Conservation (phyloP, 2,888 invertebrate species). For the Pteria penguin region DNA sequence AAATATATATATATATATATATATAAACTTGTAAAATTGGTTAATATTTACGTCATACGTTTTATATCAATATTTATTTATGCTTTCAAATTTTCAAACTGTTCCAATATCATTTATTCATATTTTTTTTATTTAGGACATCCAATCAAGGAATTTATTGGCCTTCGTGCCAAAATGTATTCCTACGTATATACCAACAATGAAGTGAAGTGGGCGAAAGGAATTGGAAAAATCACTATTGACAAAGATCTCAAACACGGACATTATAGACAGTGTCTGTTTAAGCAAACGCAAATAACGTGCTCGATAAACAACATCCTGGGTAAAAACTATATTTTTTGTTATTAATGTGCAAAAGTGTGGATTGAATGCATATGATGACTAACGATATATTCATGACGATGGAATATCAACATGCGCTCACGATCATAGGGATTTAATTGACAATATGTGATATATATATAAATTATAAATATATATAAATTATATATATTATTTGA, state of each 20-base stretch:
- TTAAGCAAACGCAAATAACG: not conserved
- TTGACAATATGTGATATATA: not conserved
- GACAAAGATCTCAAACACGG: not conserved
- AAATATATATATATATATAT: too few relatives aligned
- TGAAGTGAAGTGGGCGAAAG: not conserved
- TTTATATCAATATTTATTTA: too few relatives aligned
- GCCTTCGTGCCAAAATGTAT: not conserved
- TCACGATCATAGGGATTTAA: not conserved
- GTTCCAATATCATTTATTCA: too few relatives aligned
- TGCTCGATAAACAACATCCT: not conserved
- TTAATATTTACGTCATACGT: too few relatives aligned
- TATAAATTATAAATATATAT: too few relatives aligned
- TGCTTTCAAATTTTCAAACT: too few relatives aligned
- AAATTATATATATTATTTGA: too few relatives aligned
- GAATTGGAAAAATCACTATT: not conserved
- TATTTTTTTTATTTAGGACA: too few relatives aligned
- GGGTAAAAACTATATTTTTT: not conserved
- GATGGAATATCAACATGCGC: not conserved
- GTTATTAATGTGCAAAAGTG: not conserved
- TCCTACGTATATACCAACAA: not conserved
- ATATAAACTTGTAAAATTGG: too few relatives aligned
- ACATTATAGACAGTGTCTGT: not conserved
- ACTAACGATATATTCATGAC: not conserved
- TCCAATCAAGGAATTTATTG: not conserved
- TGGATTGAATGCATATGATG: not conserved